These are phyloP conservation scores for Uria aalge DNA, from an alignment of 2,113 vertebrate genomes.

Conservation along the genomic window DNA sequence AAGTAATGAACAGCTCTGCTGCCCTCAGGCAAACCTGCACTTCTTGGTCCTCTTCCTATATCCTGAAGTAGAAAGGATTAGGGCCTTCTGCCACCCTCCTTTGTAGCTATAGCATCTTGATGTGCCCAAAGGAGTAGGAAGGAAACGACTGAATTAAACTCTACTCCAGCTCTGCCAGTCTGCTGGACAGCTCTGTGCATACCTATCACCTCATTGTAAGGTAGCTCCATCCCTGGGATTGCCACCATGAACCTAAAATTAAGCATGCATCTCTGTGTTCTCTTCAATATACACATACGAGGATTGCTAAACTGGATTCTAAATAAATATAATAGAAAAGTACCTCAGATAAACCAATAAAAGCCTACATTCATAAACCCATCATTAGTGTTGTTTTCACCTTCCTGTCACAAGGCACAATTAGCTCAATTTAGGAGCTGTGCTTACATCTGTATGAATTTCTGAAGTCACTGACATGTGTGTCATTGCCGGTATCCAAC, in stretches of 20 bases:
- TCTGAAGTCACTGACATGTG: neutral
- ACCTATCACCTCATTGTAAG: neutral
- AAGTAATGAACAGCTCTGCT: neutral
- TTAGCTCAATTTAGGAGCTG: neutral
- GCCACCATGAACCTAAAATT: neutral
- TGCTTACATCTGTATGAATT: neutral
- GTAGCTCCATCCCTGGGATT: neutral
- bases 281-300: neutral
- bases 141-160: neutral
- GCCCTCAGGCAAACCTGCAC: neutral
- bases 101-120: neutral
- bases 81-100: neutral
- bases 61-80: neutral
- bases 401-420: neutral
- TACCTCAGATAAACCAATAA: neutral
- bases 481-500: neutral
- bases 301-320: neutral
- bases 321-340: neutral
- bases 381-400: neutral
- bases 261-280: neutral
- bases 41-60: neutral
- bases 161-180: neutral
- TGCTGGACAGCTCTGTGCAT: neutral
- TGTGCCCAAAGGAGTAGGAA: neutral
- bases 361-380: neutral